Evolutionary conservation across 1,140 invertebrate genomes (phyloP).

Genomic region (Vanessa tameamea): DNA sequence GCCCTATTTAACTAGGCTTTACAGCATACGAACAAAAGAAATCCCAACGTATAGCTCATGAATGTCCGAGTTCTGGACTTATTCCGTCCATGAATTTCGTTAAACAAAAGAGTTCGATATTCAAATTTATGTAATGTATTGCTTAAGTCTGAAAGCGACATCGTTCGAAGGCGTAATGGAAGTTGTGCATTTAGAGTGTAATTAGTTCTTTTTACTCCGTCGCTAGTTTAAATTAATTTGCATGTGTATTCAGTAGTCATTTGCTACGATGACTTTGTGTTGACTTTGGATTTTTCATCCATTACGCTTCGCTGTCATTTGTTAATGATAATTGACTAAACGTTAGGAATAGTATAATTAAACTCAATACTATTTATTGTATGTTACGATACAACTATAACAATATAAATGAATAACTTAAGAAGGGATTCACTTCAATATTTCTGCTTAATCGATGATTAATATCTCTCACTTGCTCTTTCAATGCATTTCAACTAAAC

Average conservation of each 20-base stretch:
- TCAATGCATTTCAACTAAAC: no score
- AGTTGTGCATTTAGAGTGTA: neutral
- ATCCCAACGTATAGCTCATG: slow-evolving; percentile 4
- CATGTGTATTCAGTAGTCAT: neutral
- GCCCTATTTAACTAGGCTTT: slow-evolving; percentile 14
- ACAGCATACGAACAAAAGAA: slow-evolving; percentile 10
- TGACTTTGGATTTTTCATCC: slow-evolving; percentile 7
- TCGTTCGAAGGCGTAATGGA: neutral
- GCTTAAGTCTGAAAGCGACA: neutral
- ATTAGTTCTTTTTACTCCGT: neutral
- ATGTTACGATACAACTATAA: neutral
- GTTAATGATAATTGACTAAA: slow-evolving; percentile 1
- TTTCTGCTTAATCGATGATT: no score
- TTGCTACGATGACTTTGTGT: neutral
- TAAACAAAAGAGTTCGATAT: neutral
- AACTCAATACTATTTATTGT: neutral
- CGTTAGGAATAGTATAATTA: neutral
- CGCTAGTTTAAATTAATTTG: slow-evolving; percentile 18
- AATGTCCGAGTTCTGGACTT: neutral
- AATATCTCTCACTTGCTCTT: no score
- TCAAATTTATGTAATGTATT: neutral
- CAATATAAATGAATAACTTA: no score
- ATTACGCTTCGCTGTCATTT: slow-evolving; percentile 2
- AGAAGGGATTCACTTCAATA: neutral
- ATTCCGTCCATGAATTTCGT: neutral